These are phyloP conservation scores for Diabrotica virgifera DNA, from an alignment of 1,140 invertebrate species.

Conservation along the genomic window DNA sequence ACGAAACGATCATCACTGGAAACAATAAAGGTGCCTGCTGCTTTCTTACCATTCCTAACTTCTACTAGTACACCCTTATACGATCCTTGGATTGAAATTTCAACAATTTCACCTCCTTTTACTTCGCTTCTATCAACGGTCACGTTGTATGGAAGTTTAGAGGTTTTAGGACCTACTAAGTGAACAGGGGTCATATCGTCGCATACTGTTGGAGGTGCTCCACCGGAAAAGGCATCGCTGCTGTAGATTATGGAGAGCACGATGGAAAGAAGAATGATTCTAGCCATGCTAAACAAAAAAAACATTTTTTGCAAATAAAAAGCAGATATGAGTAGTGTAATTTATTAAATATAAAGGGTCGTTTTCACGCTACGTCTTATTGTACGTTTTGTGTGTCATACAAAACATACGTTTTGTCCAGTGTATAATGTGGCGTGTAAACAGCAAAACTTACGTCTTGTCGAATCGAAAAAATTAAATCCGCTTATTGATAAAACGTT, in stretches of 20 bases:
- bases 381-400: too few relatives aligned
- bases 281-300: too few relatives aligned
- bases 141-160: constrained; percentile 41
- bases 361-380: too few relatives aligned
- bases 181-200: constrained; percentile 45
- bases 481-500: too few relatives aligned
- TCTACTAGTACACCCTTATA: constrained; percentile 50
- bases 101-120: constrained; percentile 33
- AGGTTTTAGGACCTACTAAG: constrained; percentile 33
- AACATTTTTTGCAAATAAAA: too few relatives aligned
- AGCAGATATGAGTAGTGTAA: too few relatives aligned
- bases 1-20: constrained; percentile 31
- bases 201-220: constrained; percentile 39
- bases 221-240: not conserved
- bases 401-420: too few relatives aligned
- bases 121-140: constrained; percentile 35
- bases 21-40: constrained; percentile 42
- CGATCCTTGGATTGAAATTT: constrained; percentile 37
- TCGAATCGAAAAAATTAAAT: too few relatives aligned
- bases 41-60: constrained; percentile 38
- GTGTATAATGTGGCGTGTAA: too few relatives aligned
- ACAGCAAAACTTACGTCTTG: too few relatives aligned
- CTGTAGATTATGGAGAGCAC: not conserved
- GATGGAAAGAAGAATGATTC: too few relatives aligned
- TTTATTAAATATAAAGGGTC: too few relatives aligned